Evolutionary conservation across 2,113 vertebrate species (phyloP), one percentile per base, ranked within the genome.

Genomic region (Callocephalon fimbriatum): DNA sequence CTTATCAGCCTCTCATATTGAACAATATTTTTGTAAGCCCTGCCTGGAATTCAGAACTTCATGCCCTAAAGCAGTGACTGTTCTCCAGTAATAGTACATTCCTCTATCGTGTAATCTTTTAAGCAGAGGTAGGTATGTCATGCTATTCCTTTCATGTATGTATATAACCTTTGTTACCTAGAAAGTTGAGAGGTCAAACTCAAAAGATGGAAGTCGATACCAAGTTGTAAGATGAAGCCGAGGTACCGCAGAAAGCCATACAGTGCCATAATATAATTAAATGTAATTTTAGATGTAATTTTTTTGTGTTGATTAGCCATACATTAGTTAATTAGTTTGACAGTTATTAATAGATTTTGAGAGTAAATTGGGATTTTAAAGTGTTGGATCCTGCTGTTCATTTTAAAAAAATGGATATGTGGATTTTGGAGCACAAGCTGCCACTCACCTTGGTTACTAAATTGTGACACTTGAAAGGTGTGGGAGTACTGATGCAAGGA

Each of bases 401-500:
- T 23, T 92, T 68, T n/a, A n/a, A 38, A 80, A 54, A 63, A 68
- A 53, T 5, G n/a, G 20, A 27, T 42, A 5, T 54, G 62, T 63
- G 51, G 32, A 31, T 62, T 77, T 87, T 84, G 47, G 56, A 48
- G 32, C 25, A 9, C 27, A 73, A 83, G n/a, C 31, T 90, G 62
- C 38, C 45, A 11, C 29, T 96, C 58, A 14, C 8, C 22, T 81
- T 21, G 6, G 29, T 54, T 62, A 18, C 50, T 78, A 18, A 65
- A 31, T 15, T 44, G 53, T 87, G 77, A 16, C 25, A 26, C 22
- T 27, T 75, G 12, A 5, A 29, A 26, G 2, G 6, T 12, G 8
- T 63, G 59, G 31, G 42, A 68, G 47, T 53, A 48, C 14, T 53
- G 54, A 61, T 22, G 32, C 0, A 0, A 71, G 25, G 42, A 87